Base-by-base conservation (phyloP, 2,888 invertebrate genomes). In the Limnephilus auricula region DNA sequence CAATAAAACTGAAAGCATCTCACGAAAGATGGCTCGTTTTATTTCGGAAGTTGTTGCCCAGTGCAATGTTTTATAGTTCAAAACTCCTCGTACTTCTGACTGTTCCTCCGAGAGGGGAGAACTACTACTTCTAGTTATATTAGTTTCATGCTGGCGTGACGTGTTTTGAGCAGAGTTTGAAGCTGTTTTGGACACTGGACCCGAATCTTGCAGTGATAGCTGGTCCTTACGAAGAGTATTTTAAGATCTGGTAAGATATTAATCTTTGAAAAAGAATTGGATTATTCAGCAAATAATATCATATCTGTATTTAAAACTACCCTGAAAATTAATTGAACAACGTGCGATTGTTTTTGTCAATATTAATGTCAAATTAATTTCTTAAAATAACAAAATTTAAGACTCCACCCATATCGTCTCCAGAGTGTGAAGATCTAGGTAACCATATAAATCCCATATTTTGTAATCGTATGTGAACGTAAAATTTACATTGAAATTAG, bases 1-100 rank as follows among this genome's bases (percentile, higher is more conserved):
- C 87, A 79, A 80, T 90, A 90, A 90, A 79, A 90, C 79, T 85
- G 83, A 91, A 50, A 88, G 78, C 88, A 82, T 82, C 65, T 80
- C 88, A 40, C 84, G 82, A 88, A 78, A 83, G 88, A 90, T 90
- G 89, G 37, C 88, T n/a, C 65, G 50, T 90, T 90, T 90, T 91
- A 91, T 91, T 88, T 88, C 15, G 34, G 40, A 88, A 91, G 89
- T 88, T 82, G 89, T 89, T 82, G 34, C 83, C 82, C 45, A 85
- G 31, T 79, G 79, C 37, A 82, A 78, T 83, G 78, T 91, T 86
- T 91, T 91, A 91, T 82, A 34, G 91, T 83, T 50, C 87, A n/a
- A n/a, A n/a, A 87, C 87, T 45, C 80, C 45, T 88, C 37, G 34
- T 88, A 37, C 15, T 78, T 34, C 78, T 79, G 87, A 79, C 87